Conservation (phyloP, 1,140 invertebrate genomes). For the Armadillidium nasatum region DNA sequence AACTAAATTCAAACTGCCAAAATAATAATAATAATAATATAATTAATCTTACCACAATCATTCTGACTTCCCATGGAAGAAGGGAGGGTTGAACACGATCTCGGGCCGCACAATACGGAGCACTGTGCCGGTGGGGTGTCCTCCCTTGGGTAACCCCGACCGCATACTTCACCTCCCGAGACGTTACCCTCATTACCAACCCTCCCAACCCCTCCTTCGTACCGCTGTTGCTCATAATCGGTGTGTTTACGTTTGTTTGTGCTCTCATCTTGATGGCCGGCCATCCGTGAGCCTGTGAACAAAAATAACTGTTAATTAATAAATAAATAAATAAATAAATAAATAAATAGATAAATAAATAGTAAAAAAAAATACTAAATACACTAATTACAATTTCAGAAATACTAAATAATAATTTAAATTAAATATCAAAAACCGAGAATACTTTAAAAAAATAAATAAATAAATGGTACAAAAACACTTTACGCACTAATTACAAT, state of each 20-base stretch:
- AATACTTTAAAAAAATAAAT: no score
- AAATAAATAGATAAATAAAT: no score
- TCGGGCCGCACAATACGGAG: slow-evolving; percentile 22
- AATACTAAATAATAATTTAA: no score
- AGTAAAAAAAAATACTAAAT: no score
- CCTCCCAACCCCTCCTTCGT: not conserved
- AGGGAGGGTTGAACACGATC: slow-evolving; percentile 21
- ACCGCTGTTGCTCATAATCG: not conserved
- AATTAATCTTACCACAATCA: not conserved
- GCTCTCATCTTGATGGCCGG: not conserved
- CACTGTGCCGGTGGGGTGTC: slow-evolving; percentile 28
- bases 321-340: not conserved
- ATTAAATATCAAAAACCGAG: no score
- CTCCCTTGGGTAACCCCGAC: slow-evolving; percentile 4
- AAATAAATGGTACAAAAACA: no score
- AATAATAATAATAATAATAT: no score
- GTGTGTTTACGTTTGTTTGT: not conserved
- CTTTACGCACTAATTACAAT: no score
- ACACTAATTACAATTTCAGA: no score
- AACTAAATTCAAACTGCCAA: no score
- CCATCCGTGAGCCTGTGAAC: not conserved
- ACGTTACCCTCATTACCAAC: no score
- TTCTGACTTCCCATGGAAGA: slow-evolving; percentile 14
- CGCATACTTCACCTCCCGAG: not conserved
- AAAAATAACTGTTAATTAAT: not conserved